Conservation (phyloP, 1,140 invertebrate species). For the Ostrea denselamellosa region DNA sequence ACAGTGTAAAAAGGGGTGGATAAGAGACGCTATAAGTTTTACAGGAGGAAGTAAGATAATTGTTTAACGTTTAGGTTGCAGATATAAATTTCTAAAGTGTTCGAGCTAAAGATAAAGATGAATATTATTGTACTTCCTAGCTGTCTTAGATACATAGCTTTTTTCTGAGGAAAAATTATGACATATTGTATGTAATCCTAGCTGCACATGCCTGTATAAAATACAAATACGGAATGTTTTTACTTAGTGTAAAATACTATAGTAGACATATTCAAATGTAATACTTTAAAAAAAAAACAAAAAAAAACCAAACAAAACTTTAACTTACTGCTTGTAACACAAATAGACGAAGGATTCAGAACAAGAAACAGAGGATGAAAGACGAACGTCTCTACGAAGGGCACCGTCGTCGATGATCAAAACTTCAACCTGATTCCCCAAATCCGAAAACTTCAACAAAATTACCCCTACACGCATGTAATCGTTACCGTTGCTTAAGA, state of each 20-base stretch:
- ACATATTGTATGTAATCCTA: no score
- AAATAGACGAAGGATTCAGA: background rate
- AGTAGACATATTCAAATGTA: background rate
- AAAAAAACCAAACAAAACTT: background rate
- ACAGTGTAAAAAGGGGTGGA: no score
- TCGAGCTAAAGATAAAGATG: no score
- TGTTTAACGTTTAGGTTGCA: no score
- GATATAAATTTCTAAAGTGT: no score
- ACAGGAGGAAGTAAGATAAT: no score
- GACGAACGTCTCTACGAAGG: background rate
- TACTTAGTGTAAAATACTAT: no score
- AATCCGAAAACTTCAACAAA: conserved; percentile 9
- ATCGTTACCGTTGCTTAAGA: conserved; percentile 32
- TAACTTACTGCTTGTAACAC: background rate
- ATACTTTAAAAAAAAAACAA: background rate
- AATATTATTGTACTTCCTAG: no score
- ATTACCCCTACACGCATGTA: conserved; percentile 7
- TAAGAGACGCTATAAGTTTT: no score
- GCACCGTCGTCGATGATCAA: background rate
- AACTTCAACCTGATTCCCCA: background rate
- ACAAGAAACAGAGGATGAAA: background rate
- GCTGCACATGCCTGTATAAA: background rate
- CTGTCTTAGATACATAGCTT: no score
- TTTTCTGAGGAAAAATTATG: no score
- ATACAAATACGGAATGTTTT: background rate